Base-by-base conservation (phyloP, 2,113 vertebrate species). In the Fregetta grallaria region DNA sequence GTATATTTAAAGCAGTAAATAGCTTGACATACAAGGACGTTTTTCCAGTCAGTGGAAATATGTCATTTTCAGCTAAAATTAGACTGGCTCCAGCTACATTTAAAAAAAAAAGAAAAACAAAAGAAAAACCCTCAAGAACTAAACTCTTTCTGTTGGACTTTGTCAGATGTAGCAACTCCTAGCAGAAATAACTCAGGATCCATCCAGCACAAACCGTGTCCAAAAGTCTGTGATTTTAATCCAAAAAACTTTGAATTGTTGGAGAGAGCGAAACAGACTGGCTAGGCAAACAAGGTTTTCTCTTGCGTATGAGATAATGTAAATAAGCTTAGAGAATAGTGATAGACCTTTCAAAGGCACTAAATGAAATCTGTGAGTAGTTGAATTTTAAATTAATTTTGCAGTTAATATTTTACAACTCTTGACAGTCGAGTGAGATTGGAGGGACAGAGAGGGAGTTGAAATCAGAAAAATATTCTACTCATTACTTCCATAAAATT, bases 21-120 rank as follows among this genome's bases (percentile, higher is more conserved):
- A 83, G 50, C 75, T 95, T 95, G 75, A 83, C 9, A 5, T 88
- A 59, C 14, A 34, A 52, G 58, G 30, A 34, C 0, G 0, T 86
- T 86, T 91, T 94, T 92, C 66, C 55, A 88, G 92, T 77, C 38
- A 92, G 66, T 86, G 91, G 63, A 91, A 95, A 82, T 91, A 90
- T 19, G 63, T 92, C 36, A 85, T 96, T 95, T 96, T 80, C 62
- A 68, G 82, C 85, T 96, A 96, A 96, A 95, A 92, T 97, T 95
- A 96, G 82, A 47, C 72, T 84, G 94, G 42, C 59, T 90, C 16
- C 75, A 88, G 55, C 36, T 93, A 67, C 34, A 45, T 45, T 53
- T 8, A 70, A 52, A 6, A 50, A 67, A 67, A 56, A 76, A 68
- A 59, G 38, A 38, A 36, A 22, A 16, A 27, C 20, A 40, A 45